Evolutionary conservation across 2,888 invertebrate genomes (phyloP), one percentile per base, ranked within the genome.

Genomic region (Hirtodrosophila confusa): DNA sequence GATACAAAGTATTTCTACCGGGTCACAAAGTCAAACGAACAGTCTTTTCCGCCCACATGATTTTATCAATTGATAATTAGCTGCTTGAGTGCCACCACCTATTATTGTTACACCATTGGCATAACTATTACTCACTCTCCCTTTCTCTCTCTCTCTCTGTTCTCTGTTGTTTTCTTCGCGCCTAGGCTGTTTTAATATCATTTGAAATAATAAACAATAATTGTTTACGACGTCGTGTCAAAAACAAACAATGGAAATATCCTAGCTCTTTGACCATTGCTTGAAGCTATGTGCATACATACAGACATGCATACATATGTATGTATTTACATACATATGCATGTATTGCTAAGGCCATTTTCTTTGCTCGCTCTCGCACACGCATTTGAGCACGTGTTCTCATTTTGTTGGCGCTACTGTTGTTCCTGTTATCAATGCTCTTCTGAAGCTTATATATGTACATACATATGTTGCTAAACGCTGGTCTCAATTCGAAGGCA

Each of bases 171-270:
- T 49, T 49, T 62, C 31, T 33, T 49, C 5, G n/a, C 11, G 23
- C 9, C n/a, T 35, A 0, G 8, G 10, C 7, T 49, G 37, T 9
- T 29, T 43, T 29, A 35, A 27, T 27, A 6, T 27, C 5, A 27
- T 27, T 58, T 45, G 23, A 61, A 48, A 58, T 63, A 63, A 63
- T 63, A 58, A 63, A 58, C 36, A 47, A 17, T 61, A 64, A 61
- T 53, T 51, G 53, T 64, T 64, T 53, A 53, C 60, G 48, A 39
- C n/a, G 4, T 27, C 3, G 6, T 6, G 3, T 6, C 6, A 27
- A 27, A 27, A 27, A 27, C 6, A 27, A 5, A 5, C 27, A 27
- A 27, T 27, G 27, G 6, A 27, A 39, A 45, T 45, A 27, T 39
- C 8, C 11, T 41, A 47, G 45, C 60, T 47, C 29, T 40, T 54